A percentile compares a stretch with the other conserved stretches of the same genome.
Evolutionary conservation across 92 coral and sea anemone species (phyloP).

Genomic region (Actinostola sp.): DNA sequence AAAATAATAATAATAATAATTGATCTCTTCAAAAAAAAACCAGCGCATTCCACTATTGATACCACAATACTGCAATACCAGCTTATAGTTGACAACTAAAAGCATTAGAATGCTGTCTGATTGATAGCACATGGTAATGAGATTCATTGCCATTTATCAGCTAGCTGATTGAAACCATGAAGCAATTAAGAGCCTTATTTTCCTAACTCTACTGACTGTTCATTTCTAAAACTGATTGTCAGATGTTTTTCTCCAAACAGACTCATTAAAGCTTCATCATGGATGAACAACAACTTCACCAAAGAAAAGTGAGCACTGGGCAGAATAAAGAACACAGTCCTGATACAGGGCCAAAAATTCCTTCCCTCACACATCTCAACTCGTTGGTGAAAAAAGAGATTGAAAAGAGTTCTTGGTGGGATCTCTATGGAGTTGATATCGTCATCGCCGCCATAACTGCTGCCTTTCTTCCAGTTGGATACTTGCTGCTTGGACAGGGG

Average conservation of each 20-base stretch:
- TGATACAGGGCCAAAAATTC: constrained; percentile 22
- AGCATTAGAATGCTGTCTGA: no score
- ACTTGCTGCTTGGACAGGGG: constrained; percentile 55
- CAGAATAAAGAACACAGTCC: not conserved
- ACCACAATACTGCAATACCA: no score
- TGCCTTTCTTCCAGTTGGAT: constrained; percentile 61
- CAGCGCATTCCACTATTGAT: no score
- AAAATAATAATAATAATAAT: no score
- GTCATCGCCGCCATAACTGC: constrained; percentile 43
- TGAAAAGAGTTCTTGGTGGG: constrained; percentile 83
- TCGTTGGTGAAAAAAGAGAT: constrained; percentile 63
- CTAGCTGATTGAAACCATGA: no score
- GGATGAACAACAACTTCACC: not conserved
- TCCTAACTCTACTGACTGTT: no score
- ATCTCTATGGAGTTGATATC: constrained; percentile 78
- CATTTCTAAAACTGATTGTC: not conserved
- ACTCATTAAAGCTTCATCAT: not conserved
- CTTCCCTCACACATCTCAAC: constrained; percentile 68
- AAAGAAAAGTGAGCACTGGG: constrained; percentile 1
- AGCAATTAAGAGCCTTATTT: no score
- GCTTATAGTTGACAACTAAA: no score
- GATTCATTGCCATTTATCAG: no score
- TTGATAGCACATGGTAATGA: no score
- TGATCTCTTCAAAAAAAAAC: no score
- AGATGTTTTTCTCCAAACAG: not conserved